Percentiles rank a stretch among this genome's conserved stretches.
phyloP scores from a whole-genome alignment of 2,113 vertebrate genomes.

The Grus americana region DNA sequence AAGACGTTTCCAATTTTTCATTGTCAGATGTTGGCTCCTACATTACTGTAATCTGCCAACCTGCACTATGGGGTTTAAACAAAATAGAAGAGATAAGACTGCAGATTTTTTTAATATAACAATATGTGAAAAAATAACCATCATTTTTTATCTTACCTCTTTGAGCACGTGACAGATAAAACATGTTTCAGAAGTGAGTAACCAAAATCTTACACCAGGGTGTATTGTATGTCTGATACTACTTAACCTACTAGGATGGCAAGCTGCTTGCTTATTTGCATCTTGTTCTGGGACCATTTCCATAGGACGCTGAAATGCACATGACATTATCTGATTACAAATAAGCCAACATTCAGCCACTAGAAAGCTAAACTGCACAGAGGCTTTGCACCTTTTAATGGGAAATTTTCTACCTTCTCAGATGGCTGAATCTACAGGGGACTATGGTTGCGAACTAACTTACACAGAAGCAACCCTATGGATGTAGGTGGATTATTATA shows the following conservation, averaged over 20 bases:
- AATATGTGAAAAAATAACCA: background rate
- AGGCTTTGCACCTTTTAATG: background rate
- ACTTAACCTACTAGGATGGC: background rate
- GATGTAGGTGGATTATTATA: background rate
- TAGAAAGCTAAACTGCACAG: background rate
- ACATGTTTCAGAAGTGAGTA: background rate
- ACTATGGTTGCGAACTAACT: background rate
- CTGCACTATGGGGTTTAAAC: slow-evolving; percentile 3
- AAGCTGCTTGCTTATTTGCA: background rate
- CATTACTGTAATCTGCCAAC: slow-evolving; percentile 43
- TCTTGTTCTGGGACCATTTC: background rate
- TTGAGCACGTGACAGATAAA: background rate
- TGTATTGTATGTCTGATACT: background rate
- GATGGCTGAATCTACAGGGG: background rate
- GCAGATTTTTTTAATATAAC: slow-evolving; percentile 26
- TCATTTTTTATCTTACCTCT: background rate
- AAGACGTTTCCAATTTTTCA: slow-evolving; percentile 9
- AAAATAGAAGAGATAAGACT: slow-evolving; percentile 18
- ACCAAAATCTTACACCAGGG: background rate
- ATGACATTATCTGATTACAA: background rate
- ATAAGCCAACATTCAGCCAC: background rate
- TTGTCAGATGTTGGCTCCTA: background rate
- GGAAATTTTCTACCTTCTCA: background rate
- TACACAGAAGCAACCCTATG: background rate
- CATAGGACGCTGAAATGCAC: background rate